phyloP scores from a whole-genome alignment of 2,888 invertebrate genomes.

The Helobdella robusta region DNA sequence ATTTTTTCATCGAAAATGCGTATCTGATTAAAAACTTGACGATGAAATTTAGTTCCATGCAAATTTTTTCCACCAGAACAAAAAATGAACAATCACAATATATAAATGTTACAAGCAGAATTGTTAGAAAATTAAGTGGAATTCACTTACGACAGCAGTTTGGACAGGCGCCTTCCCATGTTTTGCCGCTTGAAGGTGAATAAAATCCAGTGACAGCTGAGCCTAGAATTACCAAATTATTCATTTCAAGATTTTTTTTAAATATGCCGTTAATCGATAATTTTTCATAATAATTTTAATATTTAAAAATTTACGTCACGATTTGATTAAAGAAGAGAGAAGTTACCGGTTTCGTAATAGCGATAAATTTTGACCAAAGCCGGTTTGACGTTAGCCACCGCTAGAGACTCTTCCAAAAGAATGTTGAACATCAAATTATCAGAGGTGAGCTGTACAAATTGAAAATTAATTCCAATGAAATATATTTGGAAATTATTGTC shows the following conservation, averaged over 20 bases:
- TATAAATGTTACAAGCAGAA: no score
- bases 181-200: neutral
- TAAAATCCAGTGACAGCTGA: neutral
- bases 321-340: neutral
- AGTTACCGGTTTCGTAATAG: neutral
- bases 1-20: no score
- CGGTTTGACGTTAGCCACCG: neutral
- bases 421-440: neutral
- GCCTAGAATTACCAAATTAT: neutral
- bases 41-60: no score
- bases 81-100: no score
- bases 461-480: no score
- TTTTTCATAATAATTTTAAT: neutral
- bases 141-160: no score
- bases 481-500: no score
- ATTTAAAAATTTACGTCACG: neutral
- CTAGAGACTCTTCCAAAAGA: neutral
- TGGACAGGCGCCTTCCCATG: constrained; percentile 4
- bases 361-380: constrained; percentile 4
- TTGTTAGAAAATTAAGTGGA: no score
- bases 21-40: no score
- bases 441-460: neutral
- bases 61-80: no score
- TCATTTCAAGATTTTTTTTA: neutral
- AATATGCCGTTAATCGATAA: no score